Conservation (phyloP, 2,113 vertebrate genomes). For the Pseudorectes ferrugineus region DNA sequence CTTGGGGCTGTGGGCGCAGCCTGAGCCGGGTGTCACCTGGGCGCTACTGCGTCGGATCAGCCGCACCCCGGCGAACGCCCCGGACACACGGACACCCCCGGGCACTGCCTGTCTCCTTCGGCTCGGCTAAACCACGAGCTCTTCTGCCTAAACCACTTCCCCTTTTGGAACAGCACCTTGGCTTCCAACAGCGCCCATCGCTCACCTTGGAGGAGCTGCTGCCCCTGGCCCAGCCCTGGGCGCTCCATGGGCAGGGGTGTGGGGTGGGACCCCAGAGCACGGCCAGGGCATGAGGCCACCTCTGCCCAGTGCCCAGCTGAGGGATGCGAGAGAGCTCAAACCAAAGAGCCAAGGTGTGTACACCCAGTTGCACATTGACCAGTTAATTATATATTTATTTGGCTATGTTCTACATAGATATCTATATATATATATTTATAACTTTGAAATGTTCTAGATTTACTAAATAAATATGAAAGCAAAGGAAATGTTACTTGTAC, state of each 20-base stretch:
- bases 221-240: neutral
- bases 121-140: neutral
- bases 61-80: neutral
- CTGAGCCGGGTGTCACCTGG: neutral
- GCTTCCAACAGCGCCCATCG: neutral
- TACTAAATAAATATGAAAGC: conserved; percentile 63
- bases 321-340: neutral
- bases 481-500: conserved; percentile 55
- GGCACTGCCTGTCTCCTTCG: neutral
- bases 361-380: conserved; percentile 38
- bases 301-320: neutral
- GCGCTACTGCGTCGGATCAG: neutral
- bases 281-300: neutral
- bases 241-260: neutral
- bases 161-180: neutral
- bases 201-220: neutral
- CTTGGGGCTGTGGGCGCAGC: neutral
- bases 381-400: conserved; percentile 65
- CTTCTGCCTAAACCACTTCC: neutral
- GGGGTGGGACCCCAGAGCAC: neutral
- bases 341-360: neutral
- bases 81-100: neutral
- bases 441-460: conserved; percentile 62
- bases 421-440: conserved; percentile 64
- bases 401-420: conserved; percentile 66